Base-by-base conservation (phyloP, 2,113 vertebrate genomes). In the Lepus americanus region DNA sequence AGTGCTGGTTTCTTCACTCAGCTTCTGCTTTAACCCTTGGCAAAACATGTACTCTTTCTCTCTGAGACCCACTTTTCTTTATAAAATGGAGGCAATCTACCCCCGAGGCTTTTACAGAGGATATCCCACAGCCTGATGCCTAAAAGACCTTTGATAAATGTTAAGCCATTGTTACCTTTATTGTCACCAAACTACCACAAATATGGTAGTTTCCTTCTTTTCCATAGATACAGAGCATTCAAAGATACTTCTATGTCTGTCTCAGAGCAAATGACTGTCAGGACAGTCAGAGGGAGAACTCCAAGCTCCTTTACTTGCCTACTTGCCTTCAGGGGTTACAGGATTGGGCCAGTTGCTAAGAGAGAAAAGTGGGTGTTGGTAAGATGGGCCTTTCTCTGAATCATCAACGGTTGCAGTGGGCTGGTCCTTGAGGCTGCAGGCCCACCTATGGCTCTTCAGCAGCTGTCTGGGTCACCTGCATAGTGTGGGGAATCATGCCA, bases 81-180 rank as follows among this genome's bases (percentile, higher is more conserved):
- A 17, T n/a, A 78, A 95, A 82, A 74, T 70, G 31, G 19, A 67
- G 25, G 61, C 19, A 77, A 8, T 53, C 9, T 83, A 88, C 72
- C 29, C 23, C 25, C 36, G 66, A 76, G 25, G 36, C 20, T 88
- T 90, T 81, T 51, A 92, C 78, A 87, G 67, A 94, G 13, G 19
- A 14, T 67, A 74, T 64, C 73, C 27, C 16, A 79, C 74, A 88
- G 25, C 29, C 55, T 82, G 39, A 69, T 22, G 69, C 16, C 16
- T 36, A 66, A 95, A 36, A 64, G 12, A 33, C 10, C 44, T 88
- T 83, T 33, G 16, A 12, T 76, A 73, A 64, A 27, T 63, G 2
- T n/a, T n/a, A 92, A 63, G 64, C 14, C 55, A 23, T 79, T 77
- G 70, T 20, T 90, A n/a, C 20, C 85, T 90, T 92, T 79, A 49